Evolutionary conservation across 2,113 vertebrate genomes (phyloP).

Genomic region (Addax nasomaculatus): DNA sequence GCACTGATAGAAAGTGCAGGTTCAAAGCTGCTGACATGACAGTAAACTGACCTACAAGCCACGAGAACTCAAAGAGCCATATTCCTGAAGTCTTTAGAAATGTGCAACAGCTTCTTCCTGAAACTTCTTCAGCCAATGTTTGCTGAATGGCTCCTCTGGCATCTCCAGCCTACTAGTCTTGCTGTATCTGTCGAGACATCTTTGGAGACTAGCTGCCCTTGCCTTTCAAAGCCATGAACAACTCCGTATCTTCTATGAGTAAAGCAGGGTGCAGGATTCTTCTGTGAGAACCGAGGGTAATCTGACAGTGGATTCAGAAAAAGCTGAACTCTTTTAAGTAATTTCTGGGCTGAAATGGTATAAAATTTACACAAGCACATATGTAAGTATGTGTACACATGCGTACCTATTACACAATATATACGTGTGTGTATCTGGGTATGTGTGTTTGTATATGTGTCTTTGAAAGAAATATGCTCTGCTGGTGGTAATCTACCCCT

Average conservation of each 20-base stretch:
- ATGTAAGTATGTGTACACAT: neutral
- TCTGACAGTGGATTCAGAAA: neutral
- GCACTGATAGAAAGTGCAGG: neutral
- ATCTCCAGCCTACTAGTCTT: neutral
- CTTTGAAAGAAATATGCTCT: neutral
- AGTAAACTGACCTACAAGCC: neutral
- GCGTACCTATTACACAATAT: neutral
- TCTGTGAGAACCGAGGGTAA: neutral
- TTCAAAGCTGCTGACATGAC: neutral
- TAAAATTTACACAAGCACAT: neutral
- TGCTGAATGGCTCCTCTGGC: neutral
- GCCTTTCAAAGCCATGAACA: neutral
- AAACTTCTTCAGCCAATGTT: neutral
- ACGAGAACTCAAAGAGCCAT: neutral
- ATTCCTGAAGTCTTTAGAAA: neutral
- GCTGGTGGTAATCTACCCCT: neutral
- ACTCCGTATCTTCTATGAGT: neutral
- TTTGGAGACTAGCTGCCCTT: neutral
- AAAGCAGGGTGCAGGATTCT: neutral
- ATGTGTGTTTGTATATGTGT: neutral
- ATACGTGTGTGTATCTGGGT: neutral
- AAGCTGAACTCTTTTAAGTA: neutral
- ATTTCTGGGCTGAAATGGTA: neutral
- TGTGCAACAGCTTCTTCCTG: neutral
- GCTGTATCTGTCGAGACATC: neutral